A percentile compares a stretch with the other conserved stretches of the same genome.
phyloP scores from a whole-genome alignment of 2,113 vertebrate genomes.

The Speoplatyrhinus poulsoni region DNA sequence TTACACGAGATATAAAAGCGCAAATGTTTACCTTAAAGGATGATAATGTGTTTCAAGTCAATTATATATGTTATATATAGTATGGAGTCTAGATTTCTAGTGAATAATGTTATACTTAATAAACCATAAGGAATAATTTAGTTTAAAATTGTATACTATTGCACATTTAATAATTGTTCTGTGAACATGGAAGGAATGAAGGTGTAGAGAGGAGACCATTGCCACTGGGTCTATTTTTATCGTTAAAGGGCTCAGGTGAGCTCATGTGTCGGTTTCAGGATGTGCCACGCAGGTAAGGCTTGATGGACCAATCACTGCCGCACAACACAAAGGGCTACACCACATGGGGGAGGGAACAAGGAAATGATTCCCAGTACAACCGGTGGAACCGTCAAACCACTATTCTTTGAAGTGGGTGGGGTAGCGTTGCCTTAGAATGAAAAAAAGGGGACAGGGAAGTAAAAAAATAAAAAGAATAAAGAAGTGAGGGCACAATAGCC shows the following conservation, averaged over 20 bases:
- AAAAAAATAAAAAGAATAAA: constrained; percentile 14
- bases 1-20: background rate
- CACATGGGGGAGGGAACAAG: constrained; percentile 61
- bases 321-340: constrained; percentile 64
- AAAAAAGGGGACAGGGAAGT: constrained; percentile 4
- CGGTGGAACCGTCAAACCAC: constrained; percentile 77
- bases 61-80: too few species aligned
- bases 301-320: constrained; percentile 66
- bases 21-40: background rate
- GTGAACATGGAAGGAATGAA: background rate
- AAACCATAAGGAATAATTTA: background rate
- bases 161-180: background rate
- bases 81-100: background rate
- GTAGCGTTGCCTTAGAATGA: constrained; percentile 51
- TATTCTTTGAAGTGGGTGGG: constrained; percentile 77
- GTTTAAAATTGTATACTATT: background rate
- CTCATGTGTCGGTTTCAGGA: constrained; percentile 75
- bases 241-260: constrained; percentile 56
- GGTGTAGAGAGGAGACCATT: constrained; percentile 15
- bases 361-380: constrained; percentile 69
- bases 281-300: constrained; percentile 70
- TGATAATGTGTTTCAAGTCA: too few species aligned
- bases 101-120: background rate
- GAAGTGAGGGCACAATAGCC: constrained; percentile 46
- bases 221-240: constrained; percentile 43